Percentiles rank a stretch among this genome's conserved stretches.
phyloP scores from a whole-genome alignment of 2,888 invertebrate genomes.

The Thereva nobilitata region DNA sequence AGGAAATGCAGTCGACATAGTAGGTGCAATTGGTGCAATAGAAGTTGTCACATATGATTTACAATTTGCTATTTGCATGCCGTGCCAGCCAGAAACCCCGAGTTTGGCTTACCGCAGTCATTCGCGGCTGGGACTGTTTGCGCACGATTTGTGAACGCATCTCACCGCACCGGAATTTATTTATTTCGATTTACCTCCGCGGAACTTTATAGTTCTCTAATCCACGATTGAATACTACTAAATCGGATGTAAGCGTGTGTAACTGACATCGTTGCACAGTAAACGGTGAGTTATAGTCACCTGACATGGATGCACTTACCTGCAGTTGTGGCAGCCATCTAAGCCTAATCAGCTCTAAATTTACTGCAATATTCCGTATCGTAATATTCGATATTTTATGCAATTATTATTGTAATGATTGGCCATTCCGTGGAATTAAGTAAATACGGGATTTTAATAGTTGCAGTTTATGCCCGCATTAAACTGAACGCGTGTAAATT shows the following conservation, averaged over 20 bases:
- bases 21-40: too few species aligned
- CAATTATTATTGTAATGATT: neutral
- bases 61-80: slow-evolving; percentile 21
- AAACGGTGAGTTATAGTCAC: slow-evolving; percentile 28
- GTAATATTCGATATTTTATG: slow-evolving; percentile 16
- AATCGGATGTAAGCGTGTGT: slow-evolving; percentile 21
- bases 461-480: too few species aligned
- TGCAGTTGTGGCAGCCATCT: slow-evolving; percentile 7
- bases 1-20: too few species aligned
- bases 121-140: slow-evolving; percentile 16
- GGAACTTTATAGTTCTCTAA: slow-evolving; percentile 25
- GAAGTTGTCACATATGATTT: neutral
- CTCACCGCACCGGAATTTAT: slow-evolving; percentile 22
- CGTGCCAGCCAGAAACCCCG: slow-evolving; percentile 9
- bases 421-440: too few species aligned
- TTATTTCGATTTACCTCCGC: slow-evolving; percentile 29
- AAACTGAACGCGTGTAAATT: too few species aligned
- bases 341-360: slow-evolving; percentile 23
- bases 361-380: slow-evolving; percentile 14
- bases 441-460: too few species aligned
- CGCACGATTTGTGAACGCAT: slow-evolving; percentile 25
- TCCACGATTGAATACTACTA: slow-evolving; percentile 23
- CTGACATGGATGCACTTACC: slow-evolving; percentile 24
- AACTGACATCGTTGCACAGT: slow-evolving; percentile 24
- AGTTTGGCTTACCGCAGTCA: slow-evolving; percentile 17